phyloP scores from a whole-genome alignment of 2,113 vertebrate genomes.

The Potamarius usumacintae region DNA sequence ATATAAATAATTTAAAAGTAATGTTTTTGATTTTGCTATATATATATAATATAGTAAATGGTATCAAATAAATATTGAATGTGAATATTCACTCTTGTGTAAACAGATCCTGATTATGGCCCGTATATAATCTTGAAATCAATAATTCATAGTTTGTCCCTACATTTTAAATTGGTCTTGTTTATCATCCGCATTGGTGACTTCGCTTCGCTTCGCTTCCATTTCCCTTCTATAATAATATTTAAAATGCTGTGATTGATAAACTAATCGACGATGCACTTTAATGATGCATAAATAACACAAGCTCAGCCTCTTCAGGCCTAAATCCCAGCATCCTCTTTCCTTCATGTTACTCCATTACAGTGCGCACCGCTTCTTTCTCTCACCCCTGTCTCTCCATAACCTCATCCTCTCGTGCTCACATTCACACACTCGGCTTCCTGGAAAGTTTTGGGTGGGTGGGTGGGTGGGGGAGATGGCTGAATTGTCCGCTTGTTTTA shows the following conservation, averaged over 20 bases:
- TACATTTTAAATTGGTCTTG: not conserved
- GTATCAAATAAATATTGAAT: not conserved
- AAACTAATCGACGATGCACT: not conserved
- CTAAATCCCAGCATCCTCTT: constrained; percentile 17
- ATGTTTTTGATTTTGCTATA: no score
- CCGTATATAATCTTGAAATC: not conserved
- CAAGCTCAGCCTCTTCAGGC: not conserved
- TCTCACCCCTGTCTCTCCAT: not conserved
- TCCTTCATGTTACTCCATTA: constrained; percentile 11
- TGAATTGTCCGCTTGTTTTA: constrained; percentile 69
- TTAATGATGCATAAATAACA: constrained; percentile 1
- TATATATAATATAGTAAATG: no score
- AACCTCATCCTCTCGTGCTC: constrained; percentile 10
- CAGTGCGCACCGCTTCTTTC: constrained; percentile 22
- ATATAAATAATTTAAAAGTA: not conserved
- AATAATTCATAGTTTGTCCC: not conserved
- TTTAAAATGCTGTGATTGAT: not conserved
- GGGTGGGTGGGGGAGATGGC: constrained; percentile 32
- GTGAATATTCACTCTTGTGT: not conserved
- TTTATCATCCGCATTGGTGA: not conserved
- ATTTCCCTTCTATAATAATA: not conserved
- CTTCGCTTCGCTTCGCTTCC: not conserved
- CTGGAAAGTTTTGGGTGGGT: constrained; percentile 57
- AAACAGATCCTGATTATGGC: not conserved
- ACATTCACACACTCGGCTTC: constrained; percentile 54